Percentiles rank a stretch among this genome's conserved stretches.
phyloP scores from a whole-genome alignment of 2,113 vertebrate species.

The Gorilla gorilla region DNA sequence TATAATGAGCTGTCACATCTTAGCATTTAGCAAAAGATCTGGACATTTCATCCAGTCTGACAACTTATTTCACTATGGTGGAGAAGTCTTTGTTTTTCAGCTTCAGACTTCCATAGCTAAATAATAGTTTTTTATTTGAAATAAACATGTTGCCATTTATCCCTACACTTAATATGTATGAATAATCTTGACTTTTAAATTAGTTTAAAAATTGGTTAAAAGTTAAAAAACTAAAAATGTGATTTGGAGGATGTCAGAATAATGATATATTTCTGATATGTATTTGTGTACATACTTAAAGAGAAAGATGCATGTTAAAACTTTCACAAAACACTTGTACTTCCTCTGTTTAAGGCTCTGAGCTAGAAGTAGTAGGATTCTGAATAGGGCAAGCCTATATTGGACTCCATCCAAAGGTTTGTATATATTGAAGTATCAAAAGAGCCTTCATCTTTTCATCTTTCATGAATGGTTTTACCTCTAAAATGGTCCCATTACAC shows the following conservation, averaged over 20 bases:
- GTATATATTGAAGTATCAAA: conserved; percentile 31
- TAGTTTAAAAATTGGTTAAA: conserved; percentile 33
- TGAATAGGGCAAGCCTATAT: conserved; percentile 21
- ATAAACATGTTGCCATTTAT: conserved; percentile 35
- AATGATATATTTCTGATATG: not conserved
- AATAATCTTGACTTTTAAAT: conserved; percentile 45
- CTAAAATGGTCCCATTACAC: conserved; percentile 41
- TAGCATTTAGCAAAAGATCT: not conserved
- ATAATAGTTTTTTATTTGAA: conserved; percentile 49
- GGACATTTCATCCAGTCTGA: not conserved
- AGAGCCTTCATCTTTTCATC: conserved; percentile 34
- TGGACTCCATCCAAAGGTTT: conserved; percentile 29
- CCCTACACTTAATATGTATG: not conserved
- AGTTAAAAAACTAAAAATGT: conserved; percentile 47
- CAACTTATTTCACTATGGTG: conserved; percentile 7
- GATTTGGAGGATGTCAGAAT: not conserved
- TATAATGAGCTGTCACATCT: not conserved
- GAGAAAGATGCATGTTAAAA: not conserved
- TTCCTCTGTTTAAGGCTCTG: conserved; percentile 23
- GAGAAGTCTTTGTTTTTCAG: conserved; percentile 31
- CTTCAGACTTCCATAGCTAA: conserved; percentile 4
- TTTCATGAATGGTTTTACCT: not conserved
- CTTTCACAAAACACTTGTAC: not conserved
- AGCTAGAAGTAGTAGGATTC: conserved; percentile 10
- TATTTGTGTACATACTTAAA: conserved; percentile 12